These are phyloP conservation scores for Rhabdornis inornatus DNA, from an alignment of 2,113 vertebrate genomes.

Conservation along the genomic window DNA sequence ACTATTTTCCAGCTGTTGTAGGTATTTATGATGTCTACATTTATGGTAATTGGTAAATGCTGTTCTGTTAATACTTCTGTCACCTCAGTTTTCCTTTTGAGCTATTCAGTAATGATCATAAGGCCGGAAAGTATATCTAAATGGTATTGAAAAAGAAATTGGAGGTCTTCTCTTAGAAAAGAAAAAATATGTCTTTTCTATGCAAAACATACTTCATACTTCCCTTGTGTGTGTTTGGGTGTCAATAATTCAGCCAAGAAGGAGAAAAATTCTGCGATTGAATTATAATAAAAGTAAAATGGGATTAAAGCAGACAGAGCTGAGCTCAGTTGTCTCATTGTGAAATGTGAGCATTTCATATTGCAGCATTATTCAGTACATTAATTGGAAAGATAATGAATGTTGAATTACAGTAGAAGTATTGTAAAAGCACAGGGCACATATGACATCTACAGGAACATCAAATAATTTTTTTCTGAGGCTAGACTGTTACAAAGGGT, in stretches of 20 bases:
- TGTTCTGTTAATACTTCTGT: background rate
- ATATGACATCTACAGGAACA: background rate
- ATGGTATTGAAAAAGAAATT: background rate
- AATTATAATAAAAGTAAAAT: conserved; percentile 9
- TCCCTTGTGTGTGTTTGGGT: background rate
- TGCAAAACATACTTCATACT: background rate
- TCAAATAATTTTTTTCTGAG: background rate
- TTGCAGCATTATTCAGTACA: background rate
- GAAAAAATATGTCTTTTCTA: background rate
- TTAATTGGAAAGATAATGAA: conserved; percentile 54
- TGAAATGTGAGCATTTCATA: background rate
- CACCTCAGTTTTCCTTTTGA: background rate
- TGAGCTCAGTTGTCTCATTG: conserved; percentile 34
- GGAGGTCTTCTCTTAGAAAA: background rate
- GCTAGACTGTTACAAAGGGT: background rate
- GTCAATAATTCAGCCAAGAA: background rate
- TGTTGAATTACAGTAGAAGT: conserved; percentile 11
- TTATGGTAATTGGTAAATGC: background rate
- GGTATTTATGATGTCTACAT: background rate
- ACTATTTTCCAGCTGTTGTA: background rate
- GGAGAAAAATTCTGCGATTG: background rate
- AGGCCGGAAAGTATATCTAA: background rate
- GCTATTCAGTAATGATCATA: background rate
- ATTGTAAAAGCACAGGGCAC: background rate
- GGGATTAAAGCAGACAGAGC: conserved; percentile 5